Percentiles rank a stretch among this genome's conserved stretches.
Conservation (phyloP, 2,797 vertebrate genomes). For the Enteromius unitaeniatus region DNA sequence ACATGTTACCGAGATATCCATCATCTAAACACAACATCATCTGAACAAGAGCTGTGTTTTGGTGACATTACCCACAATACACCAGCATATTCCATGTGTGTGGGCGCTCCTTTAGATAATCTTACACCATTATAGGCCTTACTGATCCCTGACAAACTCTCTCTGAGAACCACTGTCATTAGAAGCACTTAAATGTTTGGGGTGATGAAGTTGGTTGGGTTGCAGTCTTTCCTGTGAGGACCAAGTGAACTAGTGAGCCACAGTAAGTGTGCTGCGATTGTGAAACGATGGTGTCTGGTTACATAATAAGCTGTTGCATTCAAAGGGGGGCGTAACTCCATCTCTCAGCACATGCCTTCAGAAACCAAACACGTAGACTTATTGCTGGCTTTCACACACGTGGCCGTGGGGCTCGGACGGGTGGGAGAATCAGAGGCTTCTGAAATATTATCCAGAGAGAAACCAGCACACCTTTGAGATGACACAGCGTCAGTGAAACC, state of each 20-base stretch:
- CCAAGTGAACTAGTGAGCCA: conserved; percentile 57
- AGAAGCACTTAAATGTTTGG: conserved; percentile 34
- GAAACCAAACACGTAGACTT: conserved; percentile 67
- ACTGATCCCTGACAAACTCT: conserved; percentile 28
- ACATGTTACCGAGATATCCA: conserved; percentile 18
- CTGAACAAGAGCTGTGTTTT: background rate
- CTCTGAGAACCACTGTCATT: conserved; percentile 23
- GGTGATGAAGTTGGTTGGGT: conserved; percentile 21
- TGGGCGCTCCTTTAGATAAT: conserved; percentile 39
- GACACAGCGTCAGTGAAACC: conserved; percentile 75
- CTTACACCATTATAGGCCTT: conserved; percentile 32
- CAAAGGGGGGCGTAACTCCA: conserved; percentile 77
- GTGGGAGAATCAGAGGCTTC: conserved; percentile 64
- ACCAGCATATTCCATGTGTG: conserved; percentile 1
- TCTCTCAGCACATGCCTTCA: conserved; percentile 67
- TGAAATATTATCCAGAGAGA: conserved; percentile 82
- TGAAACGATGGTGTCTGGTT: conserved; percentile 82
- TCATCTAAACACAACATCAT: conserved; percentile 17
- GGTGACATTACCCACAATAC: background rate
- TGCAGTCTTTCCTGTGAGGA: conserved; percentile 24
- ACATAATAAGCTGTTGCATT: conserved; percentile 83
- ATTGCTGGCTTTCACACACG: conserved; percentile 74
- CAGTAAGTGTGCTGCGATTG: conserved; percentile 79
- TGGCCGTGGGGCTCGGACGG: conserved; percentile 66
- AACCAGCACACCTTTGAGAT: conserved; percentile 78